phyloP scores from a whole-genome alignment of 2,113 vertebrate species.

The Vulpes vulpes region DNA sequence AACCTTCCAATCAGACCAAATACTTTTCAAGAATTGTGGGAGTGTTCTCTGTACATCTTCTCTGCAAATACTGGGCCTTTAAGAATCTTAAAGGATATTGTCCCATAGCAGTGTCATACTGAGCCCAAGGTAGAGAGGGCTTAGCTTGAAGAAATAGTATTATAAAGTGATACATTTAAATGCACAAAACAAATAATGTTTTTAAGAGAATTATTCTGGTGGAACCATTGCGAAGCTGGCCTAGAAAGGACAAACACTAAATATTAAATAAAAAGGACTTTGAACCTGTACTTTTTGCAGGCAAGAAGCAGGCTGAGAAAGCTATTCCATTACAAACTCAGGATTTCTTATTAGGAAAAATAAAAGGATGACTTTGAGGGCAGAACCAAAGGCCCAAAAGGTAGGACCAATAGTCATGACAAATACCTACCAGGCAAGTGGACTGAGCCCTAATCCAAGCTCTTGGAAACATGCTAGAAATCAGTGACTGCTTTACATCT shows the following conservation, averaged over 20 bases:
- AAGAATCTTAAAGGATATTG: background rate
- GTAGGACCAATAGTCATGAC: background rate
- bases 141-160: slow-evolving; percentile 22
- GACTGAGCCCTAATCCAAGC: background rate
- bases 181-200: background rate
- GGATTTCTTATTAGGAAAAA: background rate
- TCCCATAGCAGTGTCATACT: background rate
- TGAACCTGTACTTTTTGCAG: background rate
- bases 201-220: slow-evolving; percentile 4
- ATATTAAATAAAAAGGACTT: background rate
- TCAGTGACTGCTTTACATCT: background rate
- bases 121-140: background rate
- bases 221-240: background rate
- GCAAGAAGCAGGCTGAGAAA: background rate
- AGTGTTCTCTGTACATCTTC: background rate
- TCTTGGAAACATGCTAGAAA: background rate
- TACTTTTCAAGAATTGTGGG: background rate
- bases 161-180: background rate
- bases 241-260: background rate
- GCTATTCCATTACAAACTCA: background rate
- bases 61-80: background rate
- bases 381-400: background rate
- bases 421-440: background rate
- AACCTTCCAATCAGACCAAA: background rate
- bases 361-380: background rate